Evolutionary conservation across 2,888 invertebrate genomes (phyloP).

Genomic region (Leptopterna dolabrata): DNA sequence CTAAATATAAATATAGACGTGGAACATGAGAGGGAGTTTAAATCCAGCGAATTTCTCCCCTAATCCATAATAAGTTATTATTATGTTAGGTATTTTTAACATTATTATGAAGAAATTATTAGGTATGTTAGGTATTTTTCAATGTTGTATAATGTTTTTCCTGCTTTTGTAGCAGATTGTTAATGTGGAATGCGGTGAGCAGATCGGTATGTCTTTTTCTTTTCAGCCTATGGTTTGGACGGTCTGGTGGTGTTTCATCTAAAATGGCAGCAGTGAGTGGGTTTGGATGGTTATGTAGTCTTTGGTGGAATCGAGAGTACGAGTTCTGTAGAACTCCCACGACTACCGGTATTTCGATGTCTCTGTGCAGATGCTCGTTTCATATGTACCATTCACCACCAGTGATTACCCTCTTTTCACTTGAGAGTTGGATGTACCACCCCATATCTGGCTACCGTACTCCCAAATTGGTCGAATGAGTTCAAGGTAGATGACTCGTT

Average conservation of each 20-base stretch:
- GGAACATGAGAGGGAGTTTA: too few relatives aligned
- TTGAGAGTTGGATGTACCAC: slow-evolving; percentile 11
- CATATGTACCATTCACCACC: background rate
- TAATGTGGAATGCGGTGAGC: too few relatives aligned
- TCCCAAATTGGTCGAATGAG: slow-evolving; percentile 3
- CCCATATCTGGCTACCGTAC: slow-evolving; percentile 2
- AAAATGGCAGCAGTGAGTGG: background rate
- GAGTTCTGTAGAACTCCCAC: background rate
- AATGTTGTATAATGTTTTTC: too few relatives aligned
- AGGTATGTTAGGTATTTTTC: too few relatives aligned
- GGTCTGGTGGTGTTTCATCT: background rate
- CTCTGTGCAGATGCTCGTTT: background rate
- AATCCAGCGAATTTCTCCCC: too few relatives aligned
- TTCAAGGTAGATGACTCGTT: too few relatives aligned
- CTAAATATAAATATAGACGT: too few relatives aligned
- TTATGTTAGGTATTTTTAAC: too few relatives aligned
- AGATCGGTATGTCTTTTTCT: too few relatives aligned
- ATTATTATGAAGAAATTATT: too few relatives aligned
- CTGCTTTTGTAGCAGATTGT: too few relatives aligned
- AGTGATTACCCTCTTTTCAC: background rate
- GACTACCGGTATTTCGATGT: background rate
- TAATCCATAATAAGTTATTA: too few relatives aligned
- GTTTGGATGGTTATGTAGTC: background rate
- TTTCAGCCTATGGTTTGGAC: background rate
- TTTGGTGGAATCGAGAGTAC: background rate